Base-by-base conservation (phyloP, 1,140 invertebrate genomes). In the Neotoxoptera formosana region DNA sequence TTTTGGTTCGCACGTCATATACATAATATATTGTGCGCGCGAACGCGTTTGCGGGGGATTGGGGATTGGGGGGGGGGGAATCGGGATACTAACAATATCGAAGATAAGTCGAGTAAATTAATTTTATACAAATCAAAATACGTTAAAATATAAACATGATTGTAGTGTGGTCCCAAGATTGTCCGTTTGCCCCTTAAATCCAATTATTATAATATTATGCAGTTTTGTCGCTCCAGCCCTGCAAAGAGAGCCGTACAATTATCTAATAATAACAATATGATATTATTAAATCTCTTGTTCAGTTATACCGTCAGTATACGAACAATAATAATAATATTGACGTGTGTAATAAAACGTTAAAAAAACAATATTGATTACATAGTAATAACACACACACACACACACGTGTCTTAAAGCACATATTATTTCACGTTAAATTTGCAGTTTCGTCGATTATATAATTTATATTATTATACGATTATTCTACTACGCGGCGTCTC, bases 101-200 rank as follows among this genome's bases (percentile, higher is more conserved):
- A n/a, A 88, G 48, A 53, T 20, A 34, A 45, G 53, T 90, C 23
- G 25, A 90, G 89, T 45, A 90, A 90, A 90, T 41, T 36, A 30
- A 90, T 60, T 45, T 90, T 67, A 21, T 30, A 90, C 45, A 90
- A 67, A 45, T 67, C 11, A 45, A 90, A 90, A 56, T 53, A 89
- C 53, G 51, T 53, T 36, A 56, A 89, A 89, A 67, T 90, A 67
- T 45, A 90, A 67, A 60, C 34, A 90, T 90, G 89, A 90, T 90
- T 90, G 56, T 67, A 90, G 45, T 90, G 53, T 90, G 89, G 89
- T 90, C 89, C 89, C 89, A 90, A 60, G 89, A 90, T 90, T 90
- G 89, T 90, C 89, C 89, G 21, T 90, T 41, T 90, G 53, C 53
- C 89, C 89, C 89, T 90, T 90, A 90, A 90, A 90, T 90, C 89